These are phyloP conservation scores for Temnothorax curvispinosus DNA, from an alignment of 1,140 invertebrate species.

Conservation along the genomic window DNA sequence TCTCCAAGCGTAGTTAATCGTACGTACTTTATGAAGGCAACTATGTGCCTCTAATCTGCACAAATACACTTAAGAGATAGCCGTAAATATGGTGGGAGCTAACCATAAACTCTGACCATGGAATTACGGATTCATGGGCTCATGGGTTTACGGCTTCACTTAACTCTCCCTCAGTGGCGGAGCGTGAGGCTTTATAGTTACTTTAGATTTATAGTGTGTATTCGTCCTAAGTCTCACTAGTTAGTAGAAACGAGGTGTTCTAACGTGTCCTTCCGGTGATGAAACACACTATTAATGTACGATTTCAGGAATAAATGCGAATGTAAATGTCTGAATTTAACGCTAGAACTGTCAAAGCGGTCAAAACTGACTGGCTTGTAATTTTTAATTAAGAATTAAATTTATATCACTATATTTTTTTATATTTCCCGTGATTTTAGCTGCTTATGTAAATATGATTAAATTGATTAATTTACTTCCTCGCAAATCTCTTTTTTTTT, in stretches of 20 bases:
- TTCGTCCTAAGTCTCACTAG: conserved; percentile 58
- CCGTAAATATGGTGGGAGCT: conserved; percentile 60
- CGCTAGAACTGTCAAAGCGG: background rate
- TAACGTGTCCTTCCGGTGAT: conserved; percentile 17
- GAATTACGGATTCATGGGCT: conserved; percentile 66
- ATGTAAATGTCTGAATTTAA: background rate
- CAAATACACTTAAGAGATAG: conserved; percentile 58
- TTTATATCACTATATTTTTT: background rate
- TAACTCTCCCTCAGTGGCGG: conserved; percentile 34
- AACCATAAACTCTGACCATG: conserved; percentile 62
- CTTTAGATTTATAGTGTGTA: conserved; percentile 60
- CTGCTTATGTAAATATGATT: background rate
- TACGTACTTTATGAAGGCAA: conserved; percentile 59
- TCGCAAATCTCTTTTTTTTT: background rate
- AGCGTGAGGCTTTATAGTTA: conserved; percentile 57
- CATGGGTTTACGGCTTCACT: conserved; percentile 61
- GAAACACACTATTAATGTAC: conserved; percentile 18
- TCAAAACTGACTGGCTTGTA: background rate
- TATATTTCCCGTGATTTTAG: background rate
- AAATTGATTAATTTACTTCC: background rate
- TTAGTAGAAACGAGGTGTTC: conserved; percentile 47
- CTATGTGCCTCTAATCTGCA: conserved; percentile 57
- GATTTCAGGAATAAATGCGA: background rate
- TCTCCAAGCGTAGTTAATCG: conserved; percentile 42
- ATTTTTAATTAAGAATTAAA: background rate